A percentile compares a stretch with the other conserved stretches of the same genome.
phyloP scores from a whole-genome alignment of 2,113 vertebrate genomes.

The Thunnus thynnus region DNA sequence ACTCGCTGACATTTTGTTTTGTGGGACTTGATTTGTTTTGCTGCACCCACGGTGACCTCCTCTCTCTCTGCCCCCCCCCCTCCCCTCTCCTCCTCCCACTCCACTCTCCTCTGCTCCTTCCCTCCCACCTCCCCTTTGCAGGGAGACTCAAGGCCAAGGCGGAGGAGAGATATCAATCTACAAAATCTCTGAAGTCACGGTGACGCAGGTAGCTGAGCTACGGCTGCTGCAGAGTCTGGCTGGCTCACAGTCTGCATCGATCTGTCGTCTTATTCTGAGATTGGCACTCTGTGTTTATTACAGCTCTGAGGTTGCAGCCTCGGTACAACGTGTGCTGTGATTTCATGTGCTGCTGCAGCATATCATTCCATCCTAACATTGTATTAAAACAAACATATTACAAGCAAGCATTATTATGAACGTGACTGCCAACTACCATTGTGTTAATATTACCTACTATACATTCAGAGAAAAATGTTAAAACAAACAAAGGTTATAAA shows the following conservation, averaged over 20 bases:
- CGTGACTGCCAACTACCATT: slow-evolving; percentile 2
- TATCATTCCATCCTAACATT: slow-evolving; percentile 17
- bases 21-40: slow-evolving; percentile 67
- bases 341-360: slow-evolving; percentile 28
- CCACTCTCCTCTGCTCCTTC: neutral
- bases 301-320: neutral
- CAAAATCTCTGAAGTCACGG: slow-evolving; percentile 63
- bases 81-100: neutral
- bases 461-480: slow-evolving; percentile 45
- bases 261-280: slow-evolving; percentile 15
- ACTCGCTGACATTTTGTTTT: slow-evolving; percentile 58
- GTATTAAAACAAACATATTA: slow-evolving; percentile 27
- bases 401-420: slow-evolving; percentile 33
- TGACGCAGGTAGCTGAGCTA: slow-evolving; percentile 68
- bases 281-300: slow-evolving; percentile 1
- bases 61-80: neutral
- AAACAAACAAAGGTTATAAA: slow-evolving; percentile 51
- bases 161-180: slow-evolving; percentile 54
- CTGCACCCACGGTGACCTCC: slow-evolving; percentile 36
- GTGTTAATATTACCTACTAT: slow-evolving; percentile 46
- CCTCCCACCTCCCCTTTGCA: neutral
- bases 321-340: slow-evolving; percentile 14
- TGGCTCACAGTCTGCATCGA: slow-evolving; percentile 38
- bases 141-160: slow-evolving; percentile 58
- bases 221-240: slow-evolving; percentile 27